Evolutionary conservation across 2,888 invertebrate species (phyloP).

Genomic region (Agriopis aurantiaria): DNA sequence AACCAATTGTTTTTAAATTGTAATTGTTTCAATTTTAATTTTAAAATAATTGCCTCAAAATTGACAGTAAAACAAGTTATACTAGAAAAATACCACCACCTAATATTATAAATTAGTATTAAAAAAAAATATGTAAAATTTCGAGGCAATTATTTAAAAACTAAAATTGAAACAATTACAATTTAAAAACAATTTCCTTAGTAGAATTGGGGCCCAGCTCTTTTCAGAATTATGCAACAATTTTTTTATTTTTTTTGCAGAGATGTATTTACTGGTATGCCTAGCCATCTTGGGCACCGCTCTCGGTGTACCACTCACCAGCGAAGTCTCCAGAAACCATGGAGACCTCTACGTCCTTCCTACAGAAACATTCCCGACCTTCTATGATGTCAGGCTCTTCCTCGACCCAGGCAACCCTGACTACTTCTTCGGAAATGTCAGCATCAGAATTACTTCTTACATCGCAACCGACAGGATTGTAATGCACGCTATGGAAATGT

Average conservation of each 20-base stretch:
- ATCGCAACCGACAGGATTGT: constrained; percentile 64
- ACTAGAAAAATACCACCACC: too few relatives aligned
- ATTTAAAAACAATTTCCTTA: too few relatives aligned
- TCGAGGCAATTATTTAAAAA: too few relatives aligned
- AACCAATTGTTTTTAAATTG: too few relatives aligned
- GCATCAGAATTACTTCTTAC: constrained; percentile 68
- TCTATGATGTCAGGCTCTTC: constrained; percentile 81
- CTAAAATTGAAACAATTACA: too few relatives aligned
- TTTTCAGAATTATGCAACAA: not conserved
- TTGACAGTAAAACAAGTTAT: too few relatives aligned
- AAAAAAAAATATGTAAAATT: too few relatives aligned
- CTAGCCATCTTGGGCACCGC: constrained; percentile 64
- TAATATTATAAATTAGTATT: too few relatives aligned
- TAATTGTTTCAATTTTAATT: too few relatives aligned
- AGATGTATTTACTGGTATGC: constrained; percentile 71
- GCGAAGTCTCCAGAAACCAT: constrained; percentile 40
- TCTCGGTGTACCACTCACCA: constrained; percentile 54
- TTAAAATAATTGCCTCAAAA: too few relatives aligned
- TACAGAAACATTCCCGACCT: constrained; percentile 77
- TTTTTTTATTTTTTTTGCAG: constrained; percentile 58
- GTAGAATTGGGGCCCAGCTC: too few relatives aligned
- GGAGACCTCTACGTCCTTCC: constrained; percentile 82
- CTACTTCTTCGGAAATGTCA: constrained; percentile 77
- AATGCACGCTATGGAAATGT: constrained; percentile 80
- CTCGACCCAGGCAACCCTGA: constrained; percentile 75